Percentiles rank a stretch among this genome's conserved stretches.
These are phyloP conservation scores for Paguma larvata DNA, from an alignment of 2,797 vertebrate species.

Conservation along the genomic window DNA sequence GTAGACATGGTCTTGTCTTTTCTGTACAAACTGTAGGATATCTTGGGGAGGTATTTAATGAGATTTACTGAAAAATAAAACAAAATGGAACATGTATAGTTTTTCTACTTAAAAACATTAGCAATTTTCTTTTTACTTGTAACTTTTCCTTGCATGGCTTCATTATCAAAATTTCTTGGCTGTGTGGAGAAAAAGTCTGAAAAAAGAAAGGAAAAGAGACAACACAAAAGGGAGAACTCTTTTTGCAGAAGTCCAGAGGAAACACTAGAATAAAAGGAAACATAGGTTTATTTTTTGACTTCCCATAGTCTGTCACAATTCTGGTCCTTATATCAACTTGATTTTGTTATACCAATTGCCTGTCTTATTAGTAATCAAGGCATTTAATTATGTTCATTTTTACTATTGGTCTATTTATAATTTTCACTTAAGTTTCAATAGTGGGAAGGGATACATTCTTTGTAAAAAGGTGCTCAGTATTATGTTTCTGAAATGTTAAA, in stretches of 20 bases:
- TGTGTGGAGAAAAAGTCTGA: background rate
- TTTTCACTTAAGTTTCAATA: slow-evolving; percentile 57
- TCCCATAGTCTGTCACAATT: slow-evolving; percentile 35
- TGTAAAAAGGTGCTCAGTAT: slow-evolving; percentile 14
- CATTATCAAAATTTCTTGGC: background rate
- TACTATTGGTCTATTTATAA: slow-evolving; percentile 20
- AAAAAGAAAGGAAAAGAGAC: background rate
- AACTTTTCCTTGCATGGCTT: slow-evolving; percentile 17
- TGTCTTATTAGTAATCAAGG: slow-evolving; percentile 38
- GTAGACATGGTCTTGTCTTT: background rate
- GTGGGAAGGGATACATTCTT: background rate
- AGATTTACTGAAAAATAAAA: slow-evolving; percentile 23
- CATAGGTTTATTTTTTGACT: slow-evolving; percentile 36
- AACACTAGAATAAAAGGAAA: background rate
- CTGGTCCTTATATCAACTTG: background rate
- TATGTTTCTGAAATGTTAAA: slow-evolving; percentile 45
- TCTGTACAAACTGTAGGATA: background rate
- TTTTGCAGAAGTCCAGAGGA: slow-evolving; percentile 31
- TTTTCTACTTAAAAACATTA: slow-evolving; percentile 23
- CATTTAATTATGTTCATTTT: background rate
- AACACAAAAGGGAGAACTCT: background rate
- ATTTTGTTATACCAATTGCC: slow-evolving; percentile 31
- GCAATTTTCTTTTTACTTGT: background rate
- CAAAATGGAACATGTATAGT: background rate
- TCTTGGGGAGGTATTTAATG: background rate